Evolutionary conservation across 2,113 vertebrate species (phyloP).

Genomic region (Ascaphus truei): DNA sequence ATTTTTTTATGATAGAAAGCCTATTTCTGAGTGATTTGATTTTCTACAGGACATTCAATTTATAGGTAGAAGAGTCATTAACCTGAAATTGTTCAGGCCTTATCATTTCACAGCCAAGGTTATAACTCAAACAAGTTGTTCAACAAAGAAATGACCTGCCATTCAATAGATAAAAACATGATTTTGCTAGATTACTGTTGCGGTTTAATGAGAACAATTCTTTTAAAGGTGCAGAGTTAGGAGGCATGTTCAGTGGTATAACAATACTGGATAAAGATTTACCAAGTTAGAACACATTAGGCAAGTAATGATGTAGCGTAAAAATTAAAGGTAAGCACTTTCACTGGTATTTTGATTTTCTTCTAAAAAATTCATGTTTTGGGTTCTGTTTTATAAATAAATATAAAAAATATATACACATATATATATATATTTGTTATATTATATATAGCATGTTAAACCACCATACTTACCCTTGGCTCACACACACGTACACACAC

Average conservation of each 20-base stretch:
- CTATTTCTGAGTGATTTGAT: slow-evolving; percentile 53
- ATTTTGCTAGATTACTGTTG: slow-evolving; percentile 25
- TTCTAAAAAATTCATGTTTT: no score
- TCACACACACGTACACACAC: no score
- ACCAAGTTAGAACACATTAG: neutral
- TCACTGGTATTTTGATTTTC: no score
- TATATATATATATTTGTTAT: no score
- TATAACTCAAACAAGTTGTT: slow-evolving; percentile 40
- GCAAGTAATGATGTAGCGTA: slow-evolving; percentile 5
- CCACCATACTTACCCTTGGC: no score
- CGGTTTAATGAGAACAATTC: slow-evolving; percentile 15
- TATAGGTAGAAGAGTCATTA: slow-evolving; percentile 38
- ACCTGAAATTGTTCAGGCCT: slow-evolving; percentile 42
- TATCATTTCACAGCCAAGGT: slow-evolving; percentile 27
- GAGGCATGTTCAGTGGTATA: neutral
- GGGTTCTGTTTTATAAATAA: no score
- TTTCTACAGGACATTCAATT: slow-evolving; percentile 52
- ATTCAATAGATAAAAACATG: slow-evolving; percentile 19
- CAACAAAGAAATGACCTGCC: slow-evolving; percentile 1
- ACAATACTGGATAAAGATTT: slow-evolving; percentile 1
- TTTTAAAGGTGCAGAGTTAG: neutral
- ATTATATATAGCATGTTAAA: no score
- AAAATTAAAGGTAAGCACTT: slow-evolving; percentile 9
- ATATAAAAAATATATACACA: no score
- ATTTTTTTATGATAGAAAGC: slow-evolving; percentile 50